phyloP scores from a whole-genome alignment of 2,888 invertebrate species.

The Drosophila nr. perissopoda region DNA sequence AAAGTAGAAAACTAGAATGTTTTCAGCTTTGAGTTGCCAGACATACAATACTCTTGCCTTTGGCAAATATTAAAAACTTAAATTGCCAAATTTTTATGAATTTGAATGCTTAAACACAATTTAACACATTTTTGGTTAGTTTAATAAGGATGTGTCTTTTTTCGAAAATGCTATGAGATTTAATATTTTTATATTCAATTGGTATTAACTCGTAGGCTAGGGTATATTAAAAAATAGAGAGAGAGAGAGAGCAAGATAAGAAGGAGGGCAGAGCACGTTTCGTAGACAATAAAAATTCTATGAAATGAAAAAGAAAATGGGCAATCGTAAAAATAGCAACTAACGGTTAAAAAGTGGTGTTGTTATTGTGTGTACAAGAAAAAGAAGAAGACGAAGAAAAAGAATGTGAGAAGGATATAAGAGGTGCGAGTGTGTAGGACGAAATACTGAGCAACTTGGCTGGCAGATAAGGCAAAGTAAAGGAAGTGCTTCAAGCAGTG shows the following conservation, averaged over 20 bases:
- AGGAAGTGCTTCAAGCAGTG: constrained; percentile 62
- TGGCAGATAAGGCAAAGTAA: constrained; percentile 50
- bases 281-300: constrained; percentile 60
- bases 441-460: constrained; percentile 3
- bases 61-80: neutral
- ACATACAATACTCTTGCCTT: constrained; percentile 8
- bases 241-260: neutral
- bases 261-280: constrained; percentile 19
- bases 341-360: constrained; percentile 52
- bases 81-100: neutral
- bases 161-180: neutral
- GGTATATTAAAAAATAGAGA: neutral
- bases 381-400: neutral
- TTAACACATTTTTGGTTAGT: neutral
- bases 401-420: constrained; percentile 7
- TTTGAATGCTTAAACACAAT: neutral
- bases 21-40: neutral
- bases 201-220: neutral
- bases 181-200: neutral
- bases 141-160: neutral
- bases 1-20: neutral
- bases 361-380: constrained; percentile 26
- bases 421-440: neutral
- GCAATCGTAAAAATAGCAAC: constrained; percentile 74
- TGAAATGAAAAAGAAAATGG: constrained; percentile 71